A percentile compares a stretch with the other conserved stretches of the same genome.
Conservation (phyloP, 2,888 invertebrate species). For the Pollenia angustigena region DNA sequence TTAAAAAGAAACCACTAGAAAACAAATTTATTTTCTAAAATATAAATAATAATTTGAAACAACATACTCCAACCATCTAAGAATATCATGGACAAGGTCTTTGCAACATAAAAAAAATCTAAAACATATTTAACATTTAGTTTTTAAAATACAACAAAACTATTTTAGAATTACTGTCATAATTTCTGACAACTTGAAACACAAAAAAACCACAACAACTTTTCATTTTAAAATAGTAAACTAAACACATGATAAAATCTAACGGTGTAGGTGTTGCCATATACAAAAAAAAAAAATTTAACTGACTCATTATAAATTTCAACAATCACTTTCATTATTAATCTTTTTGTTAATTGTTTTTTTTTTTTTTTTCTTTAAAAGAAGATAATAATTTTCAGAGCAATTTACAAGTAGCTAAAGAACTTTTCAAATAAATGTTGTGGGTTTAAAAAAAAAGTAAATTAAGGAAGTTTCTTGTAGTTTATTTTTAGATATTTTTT, state of each 20-base stretch:
- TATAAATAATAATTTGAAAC: not conserved
- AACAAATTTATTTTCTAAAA: not conserved
- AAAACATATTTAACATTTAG: not conserved
- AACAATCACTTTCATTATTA: not conserved
- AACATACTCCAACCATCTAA: not conserved
- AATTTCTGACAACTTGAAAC: constrained; percentile 16
- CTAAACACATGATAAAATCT: constrained; percentile 3
- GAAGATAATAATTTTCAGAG: not conserved
- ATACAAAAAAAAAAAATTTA: not conserved
- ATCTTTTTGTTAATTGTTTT: not conserved
- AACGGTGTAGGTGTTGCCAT: constrained; percentile 11
- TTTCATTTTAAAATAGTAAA: not conserved
- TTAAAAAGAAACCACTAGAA: not conserved
- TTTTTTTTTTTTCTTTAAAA: not conserved
- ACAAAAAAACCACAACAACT: not conserved
- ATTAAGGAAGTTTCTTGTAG: not conserved
- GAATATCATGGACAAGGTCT: constrained; percentile 34
- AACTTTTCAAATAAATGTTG: not conserved
- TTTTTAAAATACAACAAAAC: not conserved
- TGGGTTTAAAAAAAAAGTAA: not conserved
- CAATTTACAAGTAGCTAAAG: constrained; percentile 2
- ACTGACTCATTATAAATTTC: constrained; percentile 9
- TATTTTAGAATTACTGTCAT: constrained; percentile 16
- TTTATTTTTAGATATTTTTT: not conserved
- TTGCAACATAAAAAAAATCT: not conserved